These are phyloP conservation scores for Odontomachus brunneus DNA, from an alignment of 1,140 invertebrate species.

Conservation along the genomic window DNA sequence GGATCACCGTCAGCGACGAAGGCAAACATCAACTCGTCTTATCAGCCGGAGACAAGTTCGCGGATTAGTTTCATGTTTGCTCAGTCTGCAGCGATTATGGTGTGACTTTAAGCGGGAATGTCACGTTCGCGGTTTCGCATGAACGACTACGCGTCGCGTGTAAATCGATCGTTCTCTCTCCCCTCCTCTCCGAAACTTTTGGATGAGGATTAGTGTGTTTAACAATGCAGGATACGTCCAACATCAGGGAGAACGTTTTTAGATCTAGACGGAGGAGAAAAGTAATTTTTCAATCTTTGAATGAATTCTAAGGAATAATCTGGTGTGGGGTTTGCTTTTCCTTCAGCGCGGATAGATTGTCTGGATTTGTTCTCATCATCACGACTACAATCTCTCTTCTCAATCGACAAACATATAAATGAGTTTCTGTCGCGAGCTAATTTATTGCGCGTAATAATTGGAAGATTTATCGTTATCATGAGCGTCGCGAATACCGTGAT, in stretches of 20 bases:
- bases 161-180: neutral
- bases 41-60: conserved; percentile 23
- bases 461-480: neutral
- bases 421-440: neutral
- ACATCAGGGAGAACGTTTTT: too few relatives aligned
- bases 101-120: neutral
- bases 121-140: neutral
- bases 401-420: neutral
- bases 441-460: neutral
- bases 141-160: too few relatives aligned
- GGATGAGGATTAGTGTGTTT: neutral
- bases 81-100: conserved; percentile 14
- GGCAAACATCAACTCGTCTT: conserved; percentile 27
- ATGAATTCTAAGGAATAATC: too few relatives aligned
- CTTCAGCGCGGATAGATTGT: too few relatives aligned
- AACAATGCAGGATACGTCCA: too few relatives aligned
- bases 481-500: neutral
- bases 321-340: too few relatives aligned
- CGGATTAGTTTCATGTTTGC: conserved; percentile 35
- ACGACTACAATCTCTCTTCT: too few relatives aligned
- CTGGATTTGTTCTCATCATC: too few relatives aligned
- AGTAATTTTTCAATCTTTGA: too few relatives aligned
- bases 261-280: too few relatives aligned
- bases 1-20: neutral
- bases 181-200: neutral